Base-by-base conservation (phyloP, 2,797 vertebrate species). In the Microctenopoma lineatum region DNA sequence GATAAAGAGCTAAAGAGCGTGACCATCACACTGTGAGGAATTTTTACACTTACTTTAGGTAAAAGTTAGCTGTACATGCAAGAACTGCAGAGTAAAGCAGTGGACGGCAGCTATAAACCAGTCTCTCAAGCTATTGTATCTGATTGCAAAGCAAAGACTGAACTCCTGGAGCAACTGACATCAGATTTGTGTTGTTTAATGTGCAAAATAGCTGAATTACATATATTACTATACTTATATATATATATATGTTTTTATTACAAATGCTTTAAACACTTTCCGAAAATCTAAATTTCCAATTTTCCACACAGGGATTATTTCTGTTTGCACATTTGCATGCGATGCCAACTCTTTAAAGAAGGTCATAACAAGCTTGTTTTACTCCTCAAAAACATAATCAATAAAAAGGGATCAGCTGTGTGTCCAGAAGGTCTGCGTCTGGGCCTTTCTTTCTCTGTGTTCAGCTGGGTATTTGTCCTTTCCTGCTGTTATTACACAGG, bases 401-500 rank as follows among this genome's bases (percentile, higher is more conserved):
- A 12, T 50, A 44, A 57, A 68, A 60, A 56, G 12, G 63, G 59
- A 66, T 83, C 39, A 79, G 59, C 44, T 75, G 65, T 77, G 59
- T 29, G 42, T 71, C 41, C 59, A 61, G 58, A 48, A 48, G 55
- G 63, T 50, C 59, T 13, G 10, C 48, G 47, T 66, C 51, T n/a
- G 32, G 7, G 51, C 50, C 50, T 64, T 73, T 70, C 38, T 74
- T 44, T 55, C 50, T 55, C 32, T 72, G 51, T 38, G 38, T 39
- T 85, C 73, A 67, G 73, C 77, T 45, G 59, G 45, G 56, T 68
- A 72, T 45, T 80, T 76, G 62, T 78, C 66, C 79, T 72, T 66
- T 76, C 56, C 66, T 26, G 75, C 52, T 75, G 75, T 91, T 91
- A 87, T 91, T 88, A 86, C 79, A 69, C 5, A 21, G 77, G 65